A percentile compares a stretch with the other conserved stretches of the same genome.
phyloP scores from a whole-genome alignment of 2,888 invertebrate species.

The Elmis aenea region DNA sequence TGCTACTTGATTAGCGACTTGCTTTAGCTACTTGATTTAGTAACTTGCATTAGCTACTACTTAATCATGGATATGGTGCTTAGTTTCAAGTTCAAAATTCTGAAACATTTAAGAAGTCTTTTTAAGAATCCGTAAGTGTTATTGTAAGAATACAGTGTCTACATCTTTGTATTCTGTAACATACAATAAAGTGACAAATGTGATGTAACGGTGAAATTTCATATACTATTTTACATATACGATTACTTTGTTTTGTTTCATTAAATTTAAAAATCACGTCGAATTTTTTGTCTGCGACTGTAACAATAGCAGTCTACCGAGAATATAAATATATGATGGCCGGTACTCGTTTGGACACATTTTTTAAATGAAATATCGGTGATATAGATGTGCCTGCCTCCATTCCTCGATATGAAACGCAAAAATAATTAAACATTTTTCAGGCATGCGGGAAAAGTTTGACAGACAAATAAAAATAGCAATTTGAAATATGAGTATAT shows the following conservation, averaged over 20 bases:
- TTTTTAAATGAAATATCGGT: constrained; percentile 49
- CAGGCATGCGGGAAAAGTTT: constrained; percentile 50
- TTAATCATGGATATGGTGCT: too few species aligned
- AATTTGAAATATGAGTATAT: constrained; percentile 50
- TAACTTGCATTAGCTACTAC: too few species aligned
- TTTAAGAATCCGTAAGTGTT: too few species aligned
- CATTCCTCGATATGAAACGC: constrained; percentile 49
- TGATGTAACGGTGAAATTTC: too few species aligned
- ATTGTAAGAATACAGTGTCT: too few species aligned
- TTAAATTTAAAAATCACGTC: constrained; percentile 48
- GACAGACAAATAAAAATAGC: constrained; percentile 51
- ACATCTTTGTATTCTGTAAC: too few species aligned
- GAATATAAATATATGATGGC: constrained; percentile 49
- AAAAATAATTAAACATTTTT: constrained; percentile 52
- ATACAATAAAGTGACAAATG: too few species aligned
- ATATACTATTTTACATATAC: constrained; percentile 47
- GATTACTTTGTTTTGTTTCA: constrained; percentile 41
- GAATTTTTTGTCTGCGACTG: constrained; percentile 43
- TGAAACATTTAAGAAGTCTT: too few species aligned
- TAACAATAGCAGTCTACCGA: constrained; percentile 46
- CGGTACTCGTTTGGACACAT: constrained; percentile 45
- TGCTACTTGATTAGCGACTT: too few species aligned
- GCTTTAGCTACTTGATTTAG: too few species aligned
- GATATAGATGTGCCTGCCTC: constrained; percentile 45
- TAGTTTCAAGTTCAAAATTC: too few species aligned